Base-by-base conservation (phyloP, 2,888 invertebrate species). In the Sinelater perroti region DNA sequence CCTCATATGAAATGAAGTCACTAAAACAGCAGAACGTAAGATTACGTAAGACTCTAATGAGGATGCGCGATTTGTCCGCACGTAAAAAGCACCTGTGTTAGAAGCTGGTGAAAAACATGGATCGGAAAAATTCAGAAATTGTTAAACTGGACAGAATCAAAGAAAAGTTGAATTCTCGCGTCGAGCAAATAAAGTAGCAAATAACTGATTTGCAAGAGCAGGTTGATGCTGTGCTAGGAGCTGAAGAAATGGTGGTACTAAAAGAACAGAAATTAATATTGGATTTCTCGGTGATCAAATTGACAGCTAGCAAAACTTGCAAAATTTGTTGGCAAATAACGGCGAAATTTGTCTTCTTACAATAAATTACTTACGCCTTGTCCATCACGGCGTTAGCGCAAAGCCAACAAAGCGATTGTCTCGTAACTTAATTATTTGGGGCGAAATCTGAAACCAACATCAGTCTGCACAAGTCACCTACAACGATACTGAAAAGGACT, bases 211-310 rank as follows among this genome's bases (percentile, higher is more conserved):
- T 97, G 8, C 90, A 97, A 74, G 97, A 97, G 78, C 91, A 93
- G 81, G 91, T 98, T 52, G 99, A 99, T 80, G 97, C 97, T 3
- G 97, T 98, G 1, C 82, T 99, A 38, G 99, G 99, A 0, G 95
- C 98, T 3, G 98, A 98, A 79, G 95, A 97, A 80, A 98, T 99
- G 97, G 96, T 99, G 2, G 97, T 97, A 67, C 81, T 99, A 52
- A 95, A 97, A 0, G 95, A 95, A 70, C 92, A 92, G 78, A 99
- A 97, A 80, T 87, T 99, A 82, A 89, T 88, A 11, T 79, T 98
- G 60, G 99, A 99, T 79, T 98, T 99, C 71, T 89, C 89, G 80
- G 91, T 88, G 93, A 69, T 78, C 97, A 36, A 90, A 94, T 72
- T 97, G 98, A 75, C 94, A 95, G 68, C 93, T 97, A 0, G 83